phyloP scores from a whole-genome alignment of 2,113 vertebrate species.

The Cairina moschata region DNA sequence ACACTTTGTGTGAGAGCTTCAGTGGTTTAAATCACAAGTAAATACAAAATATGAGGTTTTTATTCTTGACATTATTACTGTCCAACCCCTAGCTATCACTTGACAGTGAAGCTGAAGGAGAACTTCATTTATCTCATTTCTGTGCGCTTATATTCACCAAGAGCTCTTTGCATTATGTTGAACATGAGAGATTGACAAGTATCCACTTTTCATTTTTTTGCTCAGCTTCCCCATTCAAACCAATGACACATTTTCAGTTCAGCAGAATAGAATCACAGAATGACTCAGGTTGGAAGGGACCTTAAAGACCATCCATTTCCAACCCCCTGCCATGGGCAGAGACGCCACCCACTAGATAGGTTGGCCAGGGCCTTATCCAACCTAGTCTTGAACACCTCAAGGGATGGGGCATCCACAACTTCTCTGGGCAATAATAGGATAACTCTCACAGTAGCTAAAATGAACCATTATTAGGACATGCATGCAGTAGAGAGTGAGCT shows the following conservation, averaged over 20 bases:
- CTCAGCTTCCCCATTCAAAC: background rate
- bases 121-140: background rate
- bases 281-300: no score
- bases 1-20: background rate
- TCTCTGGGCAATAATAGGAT: background rate
- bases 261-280: background rate
- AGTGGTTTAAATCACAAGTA: background rate
- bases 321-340: no score
- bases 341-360: no score
- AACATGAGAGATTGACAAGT: background rate
- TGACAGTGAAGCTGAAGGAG: background rate
- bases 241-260: background rate
- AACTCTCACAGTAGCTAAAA: background rate
- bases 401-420: no score
- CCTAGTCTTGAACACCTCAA: no score
- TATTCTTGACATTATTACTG: background rate
- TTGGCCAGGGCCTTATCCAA: no score
- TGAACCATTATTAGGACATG: rapidly evolving
- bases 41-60: background rate
- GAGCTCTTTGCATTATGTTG: background rate
- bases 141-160: background rate
- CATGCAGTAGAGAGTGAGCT: background rate
- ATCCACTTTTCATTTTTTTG: background rate
- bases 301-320: no score
- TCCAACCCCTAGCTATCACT: background rate